phyloP scores from a whole-genome alignment of 2,888 invertebrate species.

The Noctua janthe region DNA sequence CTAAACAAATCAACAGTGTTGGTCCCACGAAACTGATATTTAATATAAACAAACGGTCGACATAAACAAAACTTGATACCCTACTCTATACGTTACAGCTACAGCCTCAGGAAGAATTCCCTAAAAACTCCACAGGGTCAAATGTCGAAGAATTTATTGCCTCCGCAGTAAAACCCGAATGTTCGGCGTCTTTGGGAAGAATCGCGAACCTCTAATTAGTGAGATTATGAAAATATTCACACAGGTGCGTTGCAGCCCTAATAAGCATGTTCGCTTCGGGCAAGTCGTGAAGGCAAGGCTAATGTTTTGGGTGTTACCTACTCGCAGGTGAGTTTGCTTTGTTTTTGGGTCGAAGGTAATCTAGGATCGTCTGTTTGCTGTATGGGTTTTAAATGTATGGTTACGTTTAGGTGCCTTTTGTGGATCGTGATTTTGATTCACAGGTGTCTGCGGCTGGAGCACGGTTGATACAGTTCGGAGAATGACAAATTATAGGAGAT shows the following conservation, averaged over 20 bases:
- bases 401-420: constrained; percentile 39
- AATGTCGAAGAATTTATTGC: constrained; percentile 90
- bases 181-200: constrained; percentile 88
- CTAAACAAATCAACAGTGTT: constrained; percentile 63
- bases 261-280: constrained; percentile 89
- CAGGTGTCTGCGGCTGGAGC: constrained; percentile 15
- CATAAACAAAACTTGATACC: constrained; percentile 68
- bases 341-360: constrained; percentile 82
- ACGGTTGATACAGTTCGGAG: neutral
- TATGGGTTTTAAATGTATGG: constrained; percentile 57
- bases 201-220: constrained; percentile 90
- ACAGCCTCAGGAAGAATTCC: constrained; percentile 87
- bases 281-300: constrained; percentile 86
- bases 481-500: constrained; percentile 5
- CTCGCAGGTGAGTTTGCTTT: constrained; percentile 84
- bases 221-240: constrained; percentile 90
- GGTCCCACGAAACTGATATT: constrained; percentile 67
- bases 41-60: constrained; percentile 63
- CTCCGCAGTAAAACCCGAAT: constrained; percentile 87
- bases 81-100: constrained; percentile 80
- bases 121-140: constrained; percentile 87
- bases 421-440: constrained; percentile 23
- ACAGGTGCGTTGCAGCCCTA: constrained; percentile 89
- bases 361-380: constrained; percentile 78
- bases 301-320: constrained; percentile 86